Conservation (phyloP, 2,797 vertebrate genomes). For the Cyprinodon diabolis region DNA sequence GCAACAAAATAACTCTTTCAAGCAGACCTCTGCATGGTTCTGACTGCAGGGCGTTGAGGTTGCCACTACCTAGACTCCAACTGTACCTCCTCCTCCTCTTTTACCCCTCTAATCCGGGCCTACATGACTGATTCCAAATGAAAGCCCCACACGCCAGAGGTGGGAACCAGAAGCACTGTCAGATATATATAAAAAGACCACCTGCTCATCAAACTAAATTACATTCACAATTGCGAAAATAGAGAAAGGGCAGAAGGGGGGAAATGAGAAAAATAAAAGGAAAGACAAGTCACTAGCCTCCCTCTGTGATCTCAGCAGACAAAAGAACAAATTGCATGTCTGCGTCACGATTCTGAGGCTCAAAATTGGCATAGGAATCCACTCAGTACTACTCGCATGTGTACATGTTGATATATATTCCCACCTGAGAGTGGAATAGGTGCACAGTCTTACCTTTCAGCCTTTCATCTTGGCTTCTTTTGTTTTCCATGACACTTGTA, state of each 20-base stretch:
- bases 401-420: conserved; percentile 64
- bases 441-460: conserved; percentile 51
- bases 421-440: conserved; percentile 57
- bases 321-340: conserved; percentile 83
- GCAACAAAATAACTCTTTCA: conserved; percentile 73
- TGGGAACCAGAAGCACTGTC: conserved; percentile 66
- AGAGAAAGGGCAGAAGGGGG: conserved; percentile 57
- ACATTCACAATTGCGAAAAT: conserved; percentile 59
- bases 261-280: conserved; percentile 54
- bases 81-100: conserved; percentile 54
- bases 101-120: conserved; percentile 67
- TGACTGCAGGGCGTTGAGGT: conserved; percentile 63
- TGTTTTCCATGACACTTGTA: conserved; percentile 69
- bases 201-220: conserved; percentile 86
- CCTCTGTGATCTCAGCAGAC: conserved; percentile 80
- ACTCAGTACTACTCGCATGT: conserved; percentile 69
- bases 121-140: conserved; percentile 62
- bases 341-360: conserved; percentile 56
- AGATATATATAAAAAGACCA: conserved; percentile 75
- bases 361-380: conserved; percentile 57
- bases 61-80: conserved; percentile 53
- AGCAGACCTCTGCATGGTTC: conserved; percentile 64
- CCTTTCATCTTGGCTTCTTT: conserved; percentile 84
- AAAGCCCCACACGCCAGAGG: conserved; percentile 69
- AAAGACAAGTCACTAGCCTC: conserved; percentile 67